Percentiles rank a stretch among this genome's conserved stretches.
These are phyloP conservation scores for Eclectus roratus DNA, from an alignment of 2,113 vertebrate species.

Conservation along the genomic window DNA sequence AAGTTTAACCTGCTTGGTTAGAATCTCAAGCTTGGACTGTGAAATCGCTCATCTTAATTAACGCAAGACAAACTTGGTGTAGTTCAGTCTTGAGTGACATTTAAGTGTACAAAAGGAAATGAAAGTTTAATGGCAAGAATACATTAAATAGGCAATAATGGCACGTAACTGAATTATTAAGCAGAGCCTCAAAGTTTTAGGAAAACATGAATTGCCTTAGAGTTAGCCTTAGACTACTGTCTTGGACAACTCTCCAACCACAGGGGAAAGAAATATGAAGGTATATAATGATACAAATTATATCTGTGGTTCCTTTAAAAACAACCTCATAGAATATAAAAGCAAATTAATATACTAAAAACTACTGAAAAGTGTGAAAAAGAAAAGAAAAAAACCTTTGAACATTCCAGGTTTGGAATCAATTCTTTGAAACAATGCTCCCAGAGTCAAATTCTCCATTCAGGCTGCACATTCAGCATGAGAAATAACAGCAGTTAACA, in stretches of 20 bases:
- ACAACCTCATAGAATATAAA: not conserved
- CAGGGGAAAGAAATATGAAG: not conserved
- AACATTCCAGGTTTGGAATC: not conserved
- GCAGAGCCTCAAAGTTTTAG: not conserved
- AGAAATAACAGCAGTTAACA: not conserved
- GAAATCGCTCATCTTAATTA: not conserved
- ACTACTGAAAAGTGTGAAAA: not conserved
- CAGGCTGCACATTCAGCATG: not conserved
- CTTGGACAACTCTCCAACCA: not conserved
- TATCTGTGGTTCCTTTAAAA: not conserved
- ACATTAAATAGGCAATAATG: conserved; percentile 22
- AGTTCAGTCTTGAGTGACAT: conserved; percentile 13
- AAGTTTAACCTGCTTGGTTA: not conserved
- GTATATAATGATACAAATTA: not conserved
- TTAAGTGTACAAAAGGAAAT: conserved; percentile 16
- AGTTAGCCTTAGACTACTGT: not conserved
- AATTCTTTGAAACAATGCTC: not conserved
- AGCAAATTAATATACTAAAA: not conserved
- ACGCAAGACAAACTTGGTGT: not conserved
- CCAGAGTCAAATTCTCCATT: not conserved
- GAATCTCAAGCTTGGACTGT: not conserved
- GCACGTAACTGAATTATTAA: conserved; percentile 12
- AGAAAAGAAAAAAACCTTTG: not conserved
- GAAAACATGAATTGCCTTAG: not conserved
- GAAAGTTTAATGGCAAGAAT: conserved; percentile 36